Percentiles rank a stretch among this genome's conserved stretches.
These are phyloP conservation scores for Cydia strobilella DNA, from an alignment of 1,140 invertebrate genomes.

Conservation along the genomic window DNA sequence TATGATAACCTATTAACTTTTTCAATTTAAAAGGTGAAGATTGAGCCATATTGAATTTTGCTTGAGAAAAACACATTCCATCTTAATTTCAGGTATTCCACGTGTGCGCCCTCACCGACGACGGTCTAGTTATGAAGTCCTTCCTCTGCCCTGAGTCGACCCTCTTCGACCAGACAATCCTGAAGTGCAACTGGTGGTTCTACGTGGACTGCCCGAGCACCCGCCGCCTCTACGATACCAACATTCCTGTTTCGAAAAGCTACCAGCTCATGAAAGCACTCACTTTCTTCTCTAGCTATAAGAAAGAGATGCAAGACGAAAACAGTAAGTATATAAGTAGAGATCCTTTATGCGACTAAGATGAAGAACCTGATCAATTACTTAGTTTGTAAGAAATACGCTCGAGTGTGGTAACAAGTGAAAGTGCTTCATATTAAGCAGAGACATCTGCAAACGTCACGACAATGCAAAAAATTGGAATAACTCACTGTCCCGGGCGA, in stretches of 20 bases:
- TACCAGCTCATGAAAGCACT: conserved; percentile 94
- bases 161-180: conserved; percentile 92
- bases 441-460: too few species aligned
- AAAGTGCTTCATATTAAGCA: too few species aligned
- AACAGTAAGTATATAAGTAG: conserved; percentile 42
- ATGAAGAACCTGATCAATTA: too few species aligned
- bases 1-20: too few species aligned
- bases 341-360: too few species aligned
- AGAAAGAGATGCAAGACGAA: conserved; percentile 81
- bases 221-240: conserved; percentile 89
- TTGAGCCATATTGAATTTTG: not conserved
- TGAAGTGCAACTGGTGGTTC: conserved; percentile 96
- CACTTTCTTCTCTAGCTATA: conserved; percentile 91
- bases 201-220: conserved; percentile 93
- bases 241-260: conserved; percentile 94
- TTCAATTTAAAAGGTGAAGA: too few species aligned
- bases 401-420: too few species aligned
- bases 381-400: too few species aligned
- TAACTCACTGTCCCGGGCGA: too few species aligned
- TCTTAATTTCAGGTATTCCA: conserved; percentile 88
- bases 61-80: not conserved
- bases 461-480: too few species aligned
- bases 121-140: conserved; percentile 93
- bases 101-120: conserved; percentile 93
- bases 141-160: conserved; percentile 94